Evolutionary conservation across 2,797 vertebrate genomes (phyloP).

Genomic region (Amblyraja radiata): DNA sequence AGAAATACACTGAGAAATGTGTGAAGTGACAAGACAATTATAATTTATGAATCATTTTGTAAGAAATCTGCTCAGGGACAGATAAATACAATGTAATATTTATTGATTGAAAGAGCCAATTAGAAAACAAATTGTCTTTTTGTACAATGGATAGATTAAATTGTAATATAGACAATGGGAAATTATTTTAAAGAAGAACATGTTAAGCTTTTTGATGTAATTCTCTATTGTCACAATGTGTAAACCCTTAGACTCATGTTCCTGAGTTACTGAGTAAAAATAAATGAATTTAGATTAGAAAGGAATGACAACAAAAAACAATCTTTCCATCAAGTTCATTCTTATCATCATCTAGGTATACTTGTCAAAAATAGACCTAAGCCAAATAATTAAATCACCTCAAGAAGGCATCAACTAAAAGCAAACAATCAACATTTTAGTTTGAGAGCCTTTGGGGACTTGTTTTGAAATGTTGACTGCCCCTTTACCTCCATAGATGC

Average conservation of each 20-base stretch:
- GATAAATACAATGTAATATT: background rate
- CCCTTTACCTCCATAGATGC: too few relatives aligned
- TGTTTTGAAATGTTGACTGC: too few relatives aligned
- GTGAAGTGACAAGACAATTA: background rate
- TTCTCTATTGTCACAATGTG: background rate
- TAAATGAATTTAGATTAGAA: background rate
- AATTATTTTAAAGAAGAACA: background rate
- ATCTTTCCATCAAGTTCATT: background rate
- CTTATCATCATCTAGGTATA: background rate
- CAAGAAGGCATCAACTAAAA: background rate
- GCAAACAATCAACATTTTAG: too few relatives aligned
- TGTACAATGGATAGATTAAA: background rate
- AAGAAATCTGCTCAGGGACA: background rate
- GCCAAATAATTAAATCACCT: background rate
- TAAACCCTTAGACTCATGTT: background rate
- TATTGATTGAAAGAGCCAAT: background rate
- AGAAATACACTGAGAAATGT: background rate
- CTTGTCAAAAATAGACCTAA: background rate
- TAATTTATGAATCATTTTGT: background rate
- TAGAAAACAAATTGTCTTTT: background rate
- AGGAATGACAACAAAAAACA: background rate
- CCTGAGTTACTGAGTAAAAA: background rate
- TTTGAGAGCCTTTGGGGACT: too few relatives aligned
- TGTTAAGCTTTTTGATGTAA: background rate
- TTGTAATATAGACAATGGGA: background rate